Base-by-base conservation (phyloP, 2,113 vertebrate species). In the Damaliscus lunatus region DNA sequence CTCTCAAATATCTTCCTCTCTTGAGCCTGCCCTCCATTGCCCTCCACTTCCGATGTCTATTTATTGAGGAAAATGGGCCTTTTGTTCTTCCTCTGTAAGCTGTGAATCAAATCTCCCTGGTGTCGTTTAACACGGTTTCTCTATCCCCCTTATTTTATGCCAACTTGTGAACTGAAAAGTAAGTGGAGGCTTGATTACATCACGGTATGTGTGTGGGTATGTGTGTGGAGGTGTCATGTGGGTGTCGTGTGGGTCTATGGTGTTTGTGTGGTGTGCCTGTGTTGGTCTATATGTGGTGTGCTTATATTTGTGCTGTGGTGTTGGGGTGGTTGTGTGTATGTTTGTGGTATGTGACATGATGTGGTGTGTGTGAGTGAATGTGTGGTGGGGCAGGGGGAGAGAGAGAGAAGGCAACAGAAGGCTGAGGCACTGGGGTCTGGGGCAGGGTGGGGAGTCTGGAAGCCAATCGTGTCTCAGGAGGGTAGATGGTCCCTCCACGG, bases 391-490 rank as follows among this genome's bases (percentile, higher is more conserved):
- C 74, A 46, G 25, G 2, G 13, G 3, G 71, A 27, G 40, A 77
- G 71, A 46, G 40, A 46, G 40, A 77, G 74, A 27, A 29, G 6
- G 25, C 23, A 15, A 15, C 40, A 29, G 40, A 77, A 43, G 74
- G 3, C 40, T 27, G 74, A 46, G 23, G 74, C 40, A 43, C 43
- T 31, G 43, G 27, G 8, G 17, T 52, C 48, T 82, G 80, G 25
- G 74, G 14, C 9, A 1, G 43, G 14, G 25, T 43, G n/a, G 48
- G 16, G 78, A 57, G 36, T 33, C 53, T 40, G 59, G 52, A 53
- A 14, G 27, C 40, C 43, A 19, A 3, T 1, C 0, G 4, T 2
- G 12, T 21, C 48, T 46, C 2, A 13, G 53, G 7, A 53, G 36
- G 55, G 6, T 7, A 71, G 53, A 33, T 3, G 17, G 2, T n/a